Conservation (phyloP, 2,888 invertebrate species). For the Acronicta leporina region DNA sequence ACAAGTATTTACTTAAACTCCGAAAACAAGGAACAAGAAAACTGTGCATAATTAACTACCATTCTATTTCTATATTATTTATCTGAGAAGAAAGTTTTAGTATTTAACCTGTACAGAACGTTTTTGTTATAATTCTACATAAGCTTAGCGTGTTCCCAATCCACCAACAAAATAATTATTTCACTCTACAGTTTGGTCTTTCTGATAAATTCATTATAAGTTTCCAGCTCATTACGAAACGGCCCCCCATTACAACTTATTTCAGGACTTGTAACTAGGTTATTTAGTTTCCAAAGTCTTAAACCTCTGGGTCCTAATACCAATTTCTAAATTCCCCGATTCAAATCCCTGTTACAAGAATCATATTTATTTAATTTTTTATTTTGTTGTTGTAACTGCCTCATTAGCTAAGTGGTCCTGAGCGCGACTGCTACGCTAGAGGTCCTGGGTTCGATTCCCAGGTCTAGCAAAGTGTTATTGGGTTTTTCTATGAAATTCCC, state of each 20-base stretch:
- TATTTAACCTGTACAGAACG: too few relatives aligned
- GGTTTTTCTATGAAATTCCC: too few relatives aligned
- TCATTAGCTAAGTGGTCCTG: too few relatives aligned
- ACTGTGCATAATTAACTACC: too few relatives aligned
- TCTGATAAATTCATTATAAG: constrained; percentile 23
- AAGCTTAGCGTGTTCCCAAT: neutral
- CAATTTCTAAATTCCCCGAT: constrained; percentile 29
- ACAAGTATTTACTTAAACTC: too few relatives aligned
- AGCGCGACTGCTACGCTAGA: too few relatives aligned
- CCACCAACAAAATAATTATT: constrained; percentile 4
- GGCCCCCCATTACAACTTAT: constrained; percentile 12
- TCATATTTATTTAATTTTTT: neutral
- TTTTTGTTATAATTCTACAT: too few relatives aligned
- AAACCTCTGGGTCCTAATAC: constrained; percentile 29
- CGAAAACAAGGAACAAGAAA: too few relatives aligned
- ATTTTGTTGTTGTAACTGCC: too few relatives aligned
- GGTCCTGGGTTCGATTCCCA: too few relatives aligned
- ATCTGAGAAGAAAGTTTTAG: neutral
- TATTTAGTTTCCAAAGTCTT: constrained; percentile 43
- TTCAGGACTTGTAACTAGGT: constrained; percentile 32
- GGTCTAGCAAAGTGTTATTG: too few relatives aligned
- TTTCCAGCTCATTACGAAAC: constrained; percentile 30
- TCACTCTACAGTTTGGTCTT: constrained; percentile 5
- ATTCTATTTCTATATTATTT: too few relatives aligned
- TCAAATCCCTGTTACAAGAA: constrained; percentile 24